A percentile compares a stretch with the other conserved stretches of the same genome.
phyloP scores from a whole-genome alignment of 1,140 invertebrate species.

The Drosophila nannoptera region DNA sequence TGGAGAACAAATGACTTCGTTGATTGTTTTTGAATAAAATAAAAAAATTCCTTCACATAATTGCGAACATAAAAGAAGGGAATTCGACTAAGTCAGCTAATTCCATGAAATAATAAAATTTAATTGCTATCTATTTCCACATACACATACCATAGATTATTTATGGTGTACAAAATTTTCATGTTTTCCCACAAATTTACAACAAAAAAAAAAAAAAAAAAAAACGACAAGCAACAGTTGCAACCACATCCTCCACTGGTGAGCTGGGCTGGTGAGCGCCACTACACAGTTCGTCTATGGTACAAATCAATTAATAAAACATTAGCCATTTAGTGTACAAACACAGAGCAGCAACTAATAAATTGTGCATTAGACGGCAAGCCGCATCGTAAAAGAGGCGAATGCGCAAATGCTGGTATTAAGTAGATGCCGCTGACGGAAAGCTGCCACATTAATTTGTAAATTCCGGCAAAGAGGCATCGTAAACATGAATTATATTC shows the following conservation, averaged over 20 bases:
- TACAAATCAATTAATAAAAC: slow-evolving; percentile 59
- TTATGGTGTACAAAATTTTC: background rate
- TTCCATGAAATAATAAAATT: too few relatives aligned
- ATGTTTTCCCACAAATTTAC: background rate
- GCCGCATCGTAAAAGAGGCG: slow-evolving; percentile 10
- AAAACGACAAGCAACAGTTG: background rate
- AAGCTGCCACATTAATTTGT: slow-evolving; percentile 35
- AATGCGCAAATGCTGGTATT: slow-evolving; percentile 11
- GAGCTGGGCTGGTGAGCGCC: background rate
- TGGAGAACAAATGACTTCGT: too few relatives aligned
- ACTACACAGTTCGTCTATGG: slow-evolving; percentile 1
- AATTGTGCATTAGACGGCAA: slow-evolving; percentile 29
- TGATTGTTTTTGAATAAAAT: too few relatives aligned
- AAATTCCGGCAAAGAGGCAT: slow-evolving; percentile 13
- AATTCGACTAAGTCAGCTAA: too few relatives aligned
- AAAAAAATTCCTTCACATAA: too few relatives aligned
- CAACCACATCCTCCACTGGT: slow-evolving; percentile 20
- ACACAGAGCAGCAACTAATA: slow-evolving; percentile 14
- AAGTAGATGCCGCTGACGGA: slow-evolving; percentile 24
- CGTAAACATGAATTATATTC: slow-evolving; percentile 52
- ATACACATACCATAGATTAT: background rate
- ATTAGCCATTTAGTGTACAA: slow-evolving; percentile 36
- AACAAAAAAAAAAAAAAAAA: too few relatives aligned
- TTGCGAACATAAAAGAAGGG: too few relatives aligned
- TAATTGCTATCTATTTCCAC: too few relatives aligned